These are phyloP conservation scores for Drosophila mimetica DNA, from an alignment of 2,888 invertebrate species.

Conservation along the genomic window DNA sequence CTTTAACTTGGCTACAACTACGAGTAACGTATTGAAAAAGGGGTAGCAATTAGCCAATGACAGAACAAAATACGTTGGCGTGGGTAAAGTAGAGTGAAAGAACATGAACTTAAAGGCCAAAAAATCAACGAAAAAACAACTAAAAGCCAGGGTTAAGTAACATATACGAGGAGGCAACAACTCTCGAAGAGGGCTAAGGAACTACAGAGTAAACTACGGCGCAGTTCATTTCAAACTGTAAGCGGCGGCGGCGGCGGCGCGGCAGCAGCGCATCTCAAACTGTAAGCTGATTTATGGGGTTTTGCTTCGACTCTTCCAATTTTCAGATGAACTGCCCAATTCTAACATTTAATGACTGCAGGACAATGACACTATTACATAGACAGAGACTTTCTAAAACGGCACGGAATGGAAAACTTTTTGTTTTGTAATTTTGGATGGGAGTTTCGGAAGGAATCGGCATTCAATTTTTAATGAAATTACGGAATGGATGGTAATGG, in stretches of 20 bases:
- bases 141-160: slow-evolving; percentile 37
- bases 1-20: slow-evolving; percentile 53
- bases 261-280: slow-evolving; percentile 48
- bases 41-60: slow-evolving; percentile 53
- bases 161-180: slow-evolving; percentile 29
- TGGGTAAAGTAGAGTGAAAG: slow-evolving; percentile 32
- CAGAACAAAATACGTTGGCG: slow-evolving; percentile 45
- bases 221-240: slow-evolving; percentile 30
- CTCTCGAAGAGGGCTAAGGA: slow-evolving; percentile 30
- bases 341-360: slow-evolving; percentile 22
- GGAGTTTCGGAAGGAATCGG: slow-evolving; percentile 6
- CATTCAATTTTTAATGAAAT: slow-evolving; percentile 31
- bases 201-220: slow-evolving; percentile 28
- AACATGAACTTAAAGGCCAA: slow-evolving; percentile 54
- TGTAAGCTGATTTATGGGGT: slow-evolving; percentile 15
- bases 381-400: slow-evolving; percentile 21
- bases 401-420: slow-evolving; percentile 23
- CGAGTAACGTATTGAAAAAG: slow-evolving; percentile 43
- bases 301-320: neutral
- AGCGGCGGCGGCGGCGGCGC: slow-evolving; percentile 21
- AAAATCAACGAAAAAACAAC: slow-evolving; percentile 47
- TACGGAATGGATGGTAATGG: slow-evolving; percentile 10
- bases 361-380: slow-evolving; percentile 36
- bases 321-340: slow-evolving; percentile 10
- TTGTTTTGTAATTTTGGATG: slow-evolving; percentile 11